A percentile compares a stretch with the other conserved stretches of the same genome.
These are phyloP conservation scores for Ruditapes philippinarum DNA, from an alignment of 1,140 invertebrate genomes.

Conservation along the genomic window DNA sequence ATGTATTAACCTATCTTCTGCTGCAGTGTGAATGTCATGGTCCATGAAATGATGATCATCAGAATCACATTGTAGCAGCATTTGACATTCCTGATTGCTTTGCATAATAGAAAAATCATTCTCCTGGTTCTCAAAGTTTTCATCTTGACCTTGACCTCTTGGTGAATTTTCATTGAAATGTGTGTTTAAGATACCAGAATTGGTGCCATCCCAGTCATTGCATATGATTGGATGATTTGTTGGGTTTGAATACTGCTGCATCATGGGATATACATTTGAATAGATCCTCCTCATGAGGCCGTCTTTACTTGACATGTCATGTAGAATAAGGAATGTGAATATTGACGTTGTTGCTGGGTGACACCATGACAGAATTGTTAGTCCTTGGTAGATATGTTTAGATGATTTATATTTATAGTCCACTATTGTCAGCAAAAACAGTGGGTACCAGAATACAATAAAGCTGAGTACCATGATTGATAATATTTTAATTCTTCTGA, in stretches of 20 bases:
- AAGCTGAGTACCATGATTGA: slow-evolving; percentile 93
- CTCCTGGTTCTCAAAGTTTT: not conserved
- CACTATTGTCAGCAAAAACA: slow-evolving; percentile 93
- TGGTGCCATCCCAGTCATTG: slow-evolving; percentile 35
- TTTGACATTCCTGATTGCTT: slow-evolving; percentile 24
- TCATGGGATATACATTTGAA: slow-evolving; percentile 88
- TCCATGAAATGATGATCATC: not conserved
- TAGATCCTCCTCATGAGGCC: slow-evolving; percentile 87
- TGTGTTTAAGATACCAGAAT: slow-evolving; percentile 51
- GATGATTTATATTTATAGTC: slow-evolving; percentile 82
- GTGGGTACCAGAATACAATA: slow-evolving; percentile 95
- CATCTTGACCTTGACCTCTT: not conserved
- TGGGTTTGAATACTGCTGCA: slow-evolving; percentile 61
- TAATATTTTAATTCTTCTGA: slow-evolving; percentile 76
- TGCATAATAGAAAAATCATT: not conserved
- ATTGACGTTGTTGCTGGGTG: slow-evolving; percentile 81
- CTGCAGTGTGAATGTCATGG: not conserved
- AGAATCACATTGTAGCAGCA: not conserved
- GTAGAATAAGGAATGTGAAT: slow-evolving; percentile 81
- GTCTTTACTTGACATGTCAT: slow-evolving; percentile 75
- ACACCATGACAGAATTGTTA: slow-evolving; percentile 87
- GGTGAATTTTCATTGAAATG: slow-evolving; percentile 41
- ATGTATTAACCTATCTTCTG: slow-evolving; percentile 9
- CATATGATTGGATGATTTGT: slow-evolving; percentile 54
- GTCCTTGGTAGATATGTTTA: slow-evolving; percentile 71